Evolutionary conservation across 2,888 invertebrate species (phyloP).

Genomic region (Agonopterix subpropinquella): DNA sequence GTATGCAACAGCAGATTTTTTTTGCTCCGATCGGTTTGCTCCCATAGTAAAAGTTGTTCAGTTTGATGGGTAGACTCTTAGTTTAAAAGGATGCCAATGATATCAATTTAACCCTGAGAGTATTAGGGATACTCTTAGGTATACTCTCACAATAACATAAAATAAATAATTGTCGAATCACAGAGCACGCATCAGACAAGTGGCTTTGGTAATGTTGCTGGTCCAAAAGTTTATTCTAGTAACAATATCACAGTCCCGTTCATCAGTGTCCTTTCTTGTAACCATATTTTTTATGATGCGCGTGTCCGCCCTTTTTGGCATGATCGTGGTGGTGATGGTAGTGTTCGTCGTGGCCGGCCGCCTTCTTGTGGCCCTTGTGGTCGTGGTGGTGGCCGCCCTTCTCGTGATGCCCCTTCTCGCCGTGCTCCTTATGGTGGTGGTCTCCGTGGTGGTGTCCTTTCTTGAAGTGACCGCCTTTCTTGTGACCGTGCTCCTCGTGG

Average conservation of each 20-base stretch:
- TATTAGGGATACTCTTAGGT: too few species aligned
- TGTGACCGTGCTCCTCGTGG: constrained; percentile 87
- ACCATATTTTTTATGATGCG: constrained; percentile 87
- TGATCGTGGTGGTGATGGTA: constrained; percentile 83
- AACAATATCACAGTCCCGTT: background rate
- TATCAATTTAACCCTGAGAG: too few species aligned
- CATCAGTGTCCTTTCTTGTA: constrained; percentile 73
- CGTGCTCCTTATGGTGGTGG: constrained; percentile 85
- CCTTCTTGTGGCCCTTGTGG: constrained; percentile 86
- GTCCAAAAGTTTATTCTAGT: background rate
- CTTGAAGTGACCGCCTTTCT: constrained; percentile 88
- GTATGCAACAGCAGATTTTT: too few species aligned
- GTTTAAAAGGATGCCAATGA: too few species aligned
- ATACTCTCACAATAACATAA: too few species aligned
- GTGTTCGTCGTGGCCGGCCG: constrained; percentile 85
- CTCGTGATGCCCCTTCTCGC: constrained; percentile 86
- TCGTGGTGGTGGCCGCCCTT: constrained; percentile 88
- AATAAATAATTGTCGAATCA: constrained; percentile 6
- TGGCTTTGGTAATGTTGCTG: constrained; percentile 7
- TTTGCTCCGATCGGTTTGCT: too few species aligned
- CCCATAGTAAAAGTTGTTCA: too few species aligned
- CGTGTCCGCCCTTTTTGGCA: constrained; percentile 87
- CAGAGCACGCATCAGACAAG: constrained; percentile 15
- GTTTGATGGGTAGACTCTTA: too few species aligned
- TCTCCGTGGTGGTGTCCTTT: constrained; percentile 87